Base-by-base conservation (phyloP, 2,113 vertebrate species). In the Myotis davidii region DNA sequence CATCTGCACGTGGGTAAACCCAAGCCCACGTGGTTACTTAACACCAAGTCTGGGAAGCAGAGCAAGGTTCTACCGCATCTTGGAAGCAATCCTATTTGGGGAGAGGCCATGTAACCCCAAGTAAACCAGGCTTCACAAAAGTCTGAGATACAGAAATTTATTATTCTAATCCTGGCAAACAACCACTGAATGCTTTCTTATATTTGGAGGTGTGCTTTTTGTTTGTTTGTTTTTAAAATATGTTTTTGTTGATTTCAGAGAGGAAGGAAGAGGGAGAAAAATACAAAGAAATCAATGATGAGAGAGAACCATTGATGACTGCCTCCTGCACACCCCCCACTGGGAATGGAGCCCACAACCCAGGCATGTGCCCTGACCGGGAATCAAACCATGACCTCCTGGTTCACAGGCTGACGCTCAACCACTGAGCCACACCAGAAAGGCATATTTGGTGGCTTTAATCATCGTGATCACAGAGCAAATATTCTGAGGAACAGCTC, bases 371-470 rank as follows among this genome's bases (percentile, higher is more conserved):
- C 59, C 59, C 59, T 27, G 59, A 61, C 59, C 23, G 4, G 23
- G 59, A 61, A 61, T 61, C 59, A 11, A 61, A 27, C 59, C 59
- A 27, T 61, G 59, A 61, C 59, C 59, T 61, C 59, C 59, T 61
- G 59, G 59, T 61, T 12, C 25, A 61, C 25, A 61, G 59, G 25
- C 59, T 27, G 59, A 59, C 9, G 9, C 23, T 59, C 56, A 25
- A 25, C 56, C 56, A 59, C 56, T 59, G 56, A 59, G 56, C 21
- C 9, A 9, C 23, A 3, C 56, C 56, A 59, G 21, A 59, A 23
- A 59, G 59, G 9, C 59, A 65, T 29, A 37, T 21, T 90, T 94
- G 20, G 32, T 88, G n/a, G 91, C 76, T 96, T 92, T 85, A 87
- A 65, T 84, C 34, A 17, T 42, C 8, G 91, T 72, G 14, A 86